Evolutionary conservation across 2,797 vertebrate species (phyloP).

Genomic region (Galago senegalensis): DNA sequence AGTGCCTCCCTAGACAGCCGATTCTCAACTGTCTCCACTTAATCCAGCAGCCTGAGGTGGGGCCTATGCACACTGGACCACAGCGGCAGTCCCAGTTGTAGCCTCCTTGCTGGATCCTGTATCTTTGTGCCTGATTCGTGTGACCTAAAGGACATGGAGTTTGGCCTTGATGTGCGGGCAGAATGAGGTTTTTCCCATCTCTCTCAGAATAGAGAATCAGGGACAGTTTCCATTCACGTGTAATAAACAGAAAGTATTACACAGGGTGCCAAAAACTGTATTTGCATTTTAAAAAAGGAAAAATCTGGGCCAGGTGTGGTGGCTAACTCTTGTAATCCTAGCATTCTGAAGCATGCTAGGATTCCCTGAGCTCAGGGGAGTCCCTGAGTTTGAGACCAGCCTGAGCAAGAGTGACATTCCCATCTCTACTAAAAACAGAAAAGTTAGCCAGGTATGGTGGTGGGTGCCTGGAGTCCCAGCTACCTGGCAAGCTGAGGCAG

Average conservation of each 20-base stretch:
- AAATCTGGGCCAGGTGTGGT: no score
- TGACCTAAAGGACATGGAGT: not conserved
- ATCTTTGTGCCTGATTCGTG: not conserved
- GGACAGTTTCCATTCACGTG: not conserved
- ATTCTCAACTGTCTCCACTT: not conserved
- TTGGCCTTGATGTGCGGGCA: not conserved
- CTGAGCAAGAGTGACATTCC: no score
- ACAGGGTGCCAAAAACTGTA: no score
- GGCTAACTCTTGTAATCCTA: no score
- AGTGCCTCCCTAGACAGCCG: not conserved
- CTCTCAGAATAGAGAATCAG: conserved; percentile 22
- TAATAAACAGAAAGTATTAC: not conserved
- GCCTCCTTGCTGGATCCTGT: accelerated
- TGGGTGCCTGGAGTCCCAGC: no score
- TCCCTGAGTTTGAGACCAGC: no score
- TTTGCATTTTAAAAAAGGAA: no score
- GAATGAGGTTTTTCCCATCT: not conserved
- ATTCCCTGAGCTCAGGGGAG: no score
- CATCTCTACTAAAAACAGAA: no score
- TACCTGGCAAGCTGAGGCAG: no score
- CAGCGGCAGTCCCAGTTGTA: not conserved
- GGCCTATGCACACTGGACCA: not conserved
- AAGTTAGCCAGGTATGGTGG: no score
- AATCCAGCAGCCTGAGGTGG: not conserved
- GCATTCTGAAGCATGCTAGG: no score